Conservation (phyloP, 2,888 invertebrate genomes). For the Dione juno region DNA sequence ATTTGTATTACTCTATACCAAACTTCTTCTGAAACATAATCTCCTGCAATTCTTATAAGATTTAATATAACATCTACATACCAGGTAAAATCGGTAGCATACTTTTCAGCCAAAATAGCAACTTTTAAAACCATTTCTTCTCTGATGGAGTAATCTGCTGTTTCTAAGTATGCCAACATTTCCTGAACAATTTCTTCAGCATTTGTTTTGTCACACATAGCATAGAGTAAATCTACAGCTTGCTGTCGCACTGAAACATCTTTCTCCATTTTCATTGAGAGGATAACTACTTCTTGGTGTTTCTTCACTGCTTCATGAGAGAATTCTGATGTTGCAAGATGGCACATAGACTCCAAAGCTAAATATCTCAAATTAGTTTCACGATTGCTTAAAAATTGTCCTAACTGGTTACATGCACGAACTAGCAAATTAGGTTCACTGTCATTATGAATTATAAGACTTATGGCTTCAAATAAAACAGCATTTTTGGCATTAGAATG, state of each 20-base stretch:
- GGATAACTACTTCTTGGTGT: slow-evolving; percentile 99
- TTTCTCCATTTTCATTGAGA: slow-evolving; percentile 99
- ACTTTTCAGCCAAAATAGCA: slow-evolving; percentile 99
- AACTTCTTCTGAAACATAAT: slow-evolving; percentile 99
- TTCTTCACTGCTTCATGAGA: slow-evolving; percentile 99
- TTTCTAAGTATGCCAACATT: slow-evolving; percentile 99
- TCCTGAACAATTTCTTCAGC: slow-evolving; percentile 99
- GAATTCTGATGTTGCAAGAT: slow-evolving; percentile 99
- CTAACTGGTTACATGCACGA: slow-evolving; percentile 98
- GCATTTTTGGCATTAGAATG: slow-evolving; percentile 99
- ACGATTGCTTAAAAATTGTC: slow-evolving; percentile 97
- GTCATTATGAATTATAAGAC: slow-evolving; percentile 99
- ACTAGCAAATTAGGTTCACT: slow-evolving; percentile 98
- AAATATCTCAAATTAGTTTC: slow-evolving; percentile 99
- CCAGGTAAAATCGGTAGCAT: slow-evolving; percentile 99
- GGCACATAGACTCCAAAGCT: slow-evolving; percentile 99
- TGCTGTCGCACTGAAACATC: slow-evolving; percentile 99
- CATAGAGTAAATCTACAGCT: slow-evolving; percentile 98
- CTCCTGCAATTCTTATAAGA: slow-evolving; percentile 99
- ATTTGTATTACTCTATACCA: slow-evolving; percentile 99
- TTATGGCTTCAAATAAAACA: slow-evolving; percentile 99
- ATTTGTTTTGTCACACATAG: slow-evolving; percentile 99
- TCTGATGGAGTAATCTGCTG: slow-evolving; percentile 99
- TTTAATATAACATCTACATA: slow-evolving; percentile 98
- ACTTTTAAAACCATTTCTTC: slow-evolving; percentile 99